phyloP scores from a whole-genome alignment of 2,113 vertebrate species.

The Cinclus mexicanus region DNA sequence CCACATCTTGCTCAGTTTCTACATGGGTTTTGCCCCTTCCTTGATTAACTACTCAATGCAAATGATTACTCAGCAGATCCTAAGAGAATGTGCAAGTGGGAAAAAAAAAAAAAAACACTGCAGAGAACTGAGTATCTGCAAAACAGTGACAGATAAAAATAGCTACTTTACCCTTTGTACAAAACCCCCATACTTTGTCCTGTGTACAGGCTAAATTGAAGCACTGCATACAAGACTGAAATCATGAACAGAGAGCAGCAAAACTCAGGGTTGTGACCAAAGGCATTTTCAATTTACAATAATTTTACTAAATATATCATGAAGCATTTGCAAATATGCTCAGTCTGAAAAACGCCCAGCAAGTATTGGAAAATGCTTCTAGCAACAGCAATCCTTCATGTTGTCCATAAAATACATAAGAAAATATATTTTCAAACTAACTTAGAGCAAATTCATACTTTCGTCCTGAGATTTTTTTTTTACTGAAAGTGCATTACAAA shows the following conservation, averaged over 20 bases:
- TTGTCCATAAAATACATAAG: not conserved
- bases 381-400: not conserved
- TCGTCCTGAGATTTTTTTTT: not conserved
- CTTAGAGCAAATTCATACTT: not conserved
- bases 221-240: not conserved
- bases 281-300: not conserved
- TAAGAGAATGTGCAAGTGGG: not conserved
- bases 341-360: not conserved
- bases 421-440: not conserved
- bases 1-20: not conserved
- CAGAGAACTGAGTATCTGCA: not conserved
- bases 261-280: not conserved
- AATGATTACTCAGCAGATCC: slow-evolving; percentile 12
- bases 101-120: not conserved
- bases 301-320: not conserved
- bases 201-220: not conserved
- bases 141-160: not conserved
- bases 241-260: not conserved
- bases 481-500: not conserved
- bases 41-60: not conserved
- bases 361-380: not conserved
- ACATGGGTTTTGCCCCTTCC: not conserved
- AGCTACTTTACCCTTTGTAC: not conserved
- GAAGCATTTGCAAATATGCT: not conserved
- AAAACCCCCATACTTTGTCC: not conserved